These are phyloP conservation scores for Novumbra hubbsi DNA, from an alignment of 2,797 vertebrate species.

Conservation along the genomic window DNA sequence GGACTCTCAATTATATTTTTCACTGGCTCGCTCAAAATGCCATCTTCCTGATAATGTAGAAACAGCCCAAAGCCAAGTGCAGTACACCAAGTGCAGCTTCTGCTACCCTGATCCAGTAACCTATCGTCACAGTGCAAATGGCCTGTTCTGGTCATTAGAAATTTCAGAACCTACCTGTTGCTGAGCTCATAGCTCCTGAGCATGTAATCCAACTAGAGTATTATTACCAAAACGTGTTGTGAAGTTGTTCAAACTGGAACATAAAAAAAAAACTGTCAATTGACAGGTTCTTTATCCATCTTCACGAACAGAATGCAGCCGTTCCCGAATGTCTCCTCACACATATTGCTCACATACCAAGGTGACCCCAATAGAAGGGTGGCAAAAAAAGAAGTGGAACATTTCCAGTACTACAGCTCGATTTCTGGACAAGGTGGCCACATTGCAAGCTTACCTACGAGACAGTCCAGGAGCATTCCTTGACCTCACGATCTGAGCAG, in stretches of 20 bases:
- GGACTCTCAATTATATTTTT: conserved; percentile 49
- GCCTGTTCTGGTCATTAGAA: conserved; percentile 39
- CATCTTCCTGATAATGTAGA: conserved; percentile 44
- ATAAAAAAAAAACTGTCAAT: neutral
- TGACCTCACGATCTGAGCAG: no score
- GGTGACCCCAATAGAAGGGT: neutral
- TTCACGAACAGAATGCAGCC: neutral
- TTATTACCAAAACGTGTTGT: neutral
- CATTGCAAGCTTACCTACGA: no score
- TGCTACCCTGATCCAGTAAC: conserved; percentile 2
- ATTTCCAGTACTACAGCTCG: neutral
- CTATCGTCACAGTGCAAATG: conserved; percentile 51
- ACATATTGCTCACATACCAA: neutral
- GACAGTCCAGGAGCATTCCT: no score
- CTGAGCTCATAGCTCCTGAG: neutral
- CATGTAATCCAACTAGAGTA: neutral
- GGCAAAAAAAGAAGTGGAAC: neutral
- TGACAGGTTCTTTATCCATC: neutral
- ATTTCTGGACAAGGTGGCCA: no score
- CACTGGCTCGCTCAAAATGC: conserved; percentile 49
- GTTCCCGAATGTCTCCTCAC: neutral
- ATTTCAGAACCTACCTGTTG: conserved; percentile 39
- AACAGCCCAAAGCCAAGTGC: neutral
- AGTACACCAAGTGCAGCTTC: neutral
- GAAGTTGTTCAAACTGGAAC: neutral